A percentile compares a stretch with the other conserved stretches of the same genome.
phyloP scores from a whole-genome alignment of 2,888 invertebrate genomes.

The Salpingus planirostris region DNA sequence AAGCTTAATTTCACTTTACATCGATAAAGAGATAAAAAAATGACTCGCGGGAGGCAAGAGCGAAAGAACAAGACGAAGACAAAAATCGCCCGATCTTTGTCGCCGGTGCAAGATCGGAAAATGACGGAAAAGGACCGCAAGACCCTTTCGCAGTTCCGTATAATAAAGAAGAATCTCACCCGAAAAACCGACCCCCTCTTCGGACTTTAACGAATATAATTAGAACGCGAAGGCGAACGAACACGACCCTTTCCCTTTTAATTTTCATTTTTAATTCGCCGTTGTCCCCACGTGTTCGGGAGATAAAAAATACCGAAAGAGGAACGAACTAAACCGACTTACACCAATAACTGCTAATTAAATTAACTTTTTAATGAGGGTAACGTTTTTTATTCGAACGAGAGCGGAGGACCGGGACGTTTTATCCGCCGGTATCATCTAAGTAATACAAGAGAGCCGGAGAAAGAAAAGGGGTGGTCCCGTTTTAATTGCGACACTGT shows the following conservation, averaged over 20 bases:
- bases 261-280: too few species aligned
- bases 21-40: constrained; percentile 22
- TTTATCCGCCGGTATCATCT: too few species aligned
- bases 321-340: constrained; percentile 25
- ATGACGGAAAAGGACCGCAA: too few species aligned
- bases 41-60: background rate
- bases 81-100: background rate
- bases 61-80: background rate
- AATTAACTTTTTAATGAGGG: constrained; percentile 37
- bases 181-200: constrained; percentile 5
- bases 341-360: constrained; percentile 39
- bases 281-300: constrained; percentile 17
- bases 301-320: constrained; percentile 23
- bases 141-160: too few species aligned
- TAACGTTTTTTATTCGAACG: constrained; percentile 30
- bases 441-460: too few species aligned
- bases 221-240: too few species aligned
- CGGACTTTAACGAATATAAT: too few species aligned
- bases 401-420: too few species aligned
- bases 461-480: constrained; percentile 33
- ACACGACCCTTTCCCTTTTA: too few species aligned
- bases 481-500: constrained; percentile 31
- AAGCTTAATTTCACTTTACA: constrained; percentile 28
- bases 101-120: too few species aligned
- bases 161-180: too few species aligned